phyloP scores from a whole-genome alignment of 1,140 invertebrate species.

The Meteorus sp. region DNA sequence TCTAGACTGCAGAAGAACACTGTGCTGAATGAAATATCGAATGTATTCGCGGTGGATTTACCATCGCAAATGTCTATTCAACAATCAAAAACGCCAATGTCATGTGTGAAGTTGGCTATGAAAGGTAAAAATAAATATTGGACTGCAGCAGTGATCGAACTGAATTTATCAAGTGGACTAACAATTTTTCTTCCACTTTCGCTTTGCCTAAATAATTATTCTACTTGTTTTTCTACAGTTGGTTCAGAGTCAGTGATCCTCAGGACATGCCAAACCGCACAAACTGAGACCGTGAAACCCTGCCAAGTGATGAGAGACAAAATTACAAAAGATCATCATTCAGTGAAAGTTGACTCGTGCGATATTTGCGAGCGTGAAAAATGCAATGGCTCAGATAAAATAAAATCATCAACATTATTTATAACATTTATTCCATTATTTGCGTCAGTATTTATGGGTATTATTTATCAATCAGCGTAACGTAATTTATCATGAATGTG shows the following conservation, averaged over 20 bases:
- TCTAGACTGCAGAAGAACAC: conserved; percentile 20
- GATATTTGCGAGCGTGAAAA: conserved; percentile 37
- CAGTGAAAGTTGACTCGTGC: conserved; percentile 34
- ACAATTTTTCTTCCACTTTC: not conserved
- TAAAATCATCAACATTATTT: conserved; percentile 26
- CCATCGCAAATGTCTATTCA: conserved; percentile 24
- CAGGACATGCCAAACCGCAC: conserved; percentile 45
- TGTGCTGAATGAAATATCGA: conserved; percentile 13
- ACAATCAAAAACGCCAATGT: conserved; percentile 25
- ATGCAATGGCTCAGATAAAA: conserved; percentile 40
- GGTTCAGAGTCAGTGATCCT: conserved; percentile 32
- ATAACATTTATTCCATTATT: conserved; percentile 34
- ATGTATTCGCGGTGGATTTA: conserved; percentile 36
- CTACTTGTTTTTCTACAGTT: conserved; percentile 31
- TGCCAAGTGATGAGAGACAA: conserved; percentile 36
- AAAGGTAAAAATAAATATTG: no score
- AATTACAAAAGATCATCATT: not conserved
- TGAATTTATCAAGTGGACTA: not conserved
- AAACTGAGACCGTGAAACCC: conserved; percentile 37
- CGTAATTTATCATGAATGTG: conserved; percentile 14
- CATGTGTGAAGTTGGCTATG: conserved; percentile 42
- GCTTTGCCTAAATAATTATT: conserved; percentile 1
- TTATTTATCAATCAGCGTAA: conserved; percentile 33
- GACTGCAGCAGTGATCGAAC: no score
- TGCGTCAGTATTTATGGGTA: conserved; percentile 25